Base-by-base conservation (phyloP, 2,113 vertebrate genomes). In the Ardeotis arabs region DNA sequence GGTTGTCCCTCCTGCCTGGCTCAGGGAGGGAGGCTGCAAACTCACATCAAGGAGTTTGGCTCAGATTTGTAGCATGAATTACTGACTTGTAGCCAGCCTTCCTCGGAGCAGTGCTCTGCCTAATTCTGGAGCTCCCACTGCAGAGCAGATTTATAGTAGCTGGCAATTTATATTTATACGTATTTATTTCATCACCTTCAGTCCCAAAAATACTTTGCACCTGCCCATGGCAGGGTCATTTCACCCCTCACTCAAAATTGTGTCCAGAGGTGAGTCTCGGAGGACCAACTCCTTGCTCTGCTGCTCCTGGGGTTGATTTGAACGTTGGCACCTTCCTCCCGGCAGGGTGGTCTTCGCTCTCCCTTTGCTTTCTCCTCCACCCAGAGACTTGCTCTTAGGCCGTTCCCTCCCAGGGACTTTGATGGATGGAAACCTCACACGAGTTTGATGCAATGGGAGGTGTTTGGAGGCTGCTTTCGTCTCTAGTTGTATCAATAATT, bases 401-500 rank as follows among this genome's bases (percentile, higher is more conserved):
- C 52, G 4, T 41, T 94, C 12, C 45, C 10, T 66, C 60, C 28
- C 50, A 21, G 60, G 39, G 55, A 37, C 3, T 59, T 68, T 88
- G 62, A 56, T 24, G 35, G 75, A 78, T 64, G 62, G 76, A 84
- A 93, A 79, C 18, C 23, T 50, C 82, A 39, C 49, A 52, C 67
- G 52, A 56, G 47, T 73, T 52, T 86, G 78, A 93, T 72, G 69
- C 22, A 22, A 45, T 4, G 72, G 62, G 88, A 77, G 68, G 70
- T 85, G 60, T 93, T 66, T 75, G 85, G 88, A 94, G 86, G 41
- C 53, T 80, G 89, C 67, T 90, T 83, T 91, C 19, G 4, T 93
- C 64, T 91, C 79, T 80, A 10, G 75, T 22, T 69, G 20, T 58
- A 95, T 96, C 75, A 92, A 95, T 96, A 90, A 92, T 96, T 93